phyloP scores from a whole-genome alignment of 1,140 invertebrate species.

The Pogonomyrmex barbatus region DNA sequence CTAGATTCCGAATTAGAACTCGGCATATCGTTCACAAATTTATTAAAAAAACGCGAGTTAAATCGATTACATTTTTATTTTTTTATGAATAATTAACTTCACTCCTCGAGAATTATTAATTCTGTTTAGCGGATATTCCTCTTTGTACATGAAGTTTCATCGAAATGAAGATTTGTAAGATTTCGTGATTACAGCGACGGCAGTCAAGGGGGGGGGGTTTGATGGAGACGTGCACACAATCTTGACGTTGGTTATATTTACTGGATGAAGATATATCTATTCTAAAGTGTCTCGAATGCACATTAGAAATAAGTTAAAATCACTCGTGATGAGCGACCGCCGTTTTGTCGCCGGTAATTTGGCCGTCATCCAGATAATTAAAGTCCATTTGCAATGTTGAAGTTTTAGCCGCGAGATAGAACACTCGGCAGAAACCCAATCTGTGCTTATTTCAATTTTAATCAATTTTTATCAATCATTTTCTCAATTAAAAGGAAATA shows the following conservation, averaged over 20 bases:
- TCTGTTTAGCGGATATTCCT: background rate
- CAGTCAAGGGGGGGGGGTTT: background rate
- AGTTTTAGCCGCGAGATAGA: background rate
- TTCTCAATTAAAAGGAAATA: background rate
- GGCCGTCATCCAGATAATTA: background rate
- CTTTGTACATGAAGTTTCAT: background rate
- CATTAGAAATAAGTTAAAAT: constrained; percentile 8
- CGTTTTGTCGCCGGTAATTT: background rate
- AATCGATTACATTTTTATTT: background rate
- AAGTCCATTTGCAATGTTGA: background rate
- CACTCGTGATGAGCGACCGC: background rate
- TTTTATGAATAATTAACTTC: background rate
- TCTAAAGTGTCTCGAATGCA: background rate
- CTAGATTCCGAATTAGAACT: background rate
- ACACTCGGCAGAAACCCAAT: background rate
- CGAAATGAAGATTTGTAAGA: background rate
- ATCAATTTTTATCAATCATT: background rate
- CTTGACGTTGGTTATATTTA: constrained; percentile 4
- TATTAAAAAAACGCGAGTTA: background rate
- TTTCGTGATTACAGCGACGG: background rate
- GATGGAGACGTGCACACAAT: background rate
- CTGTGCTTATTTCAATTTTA: background rate
- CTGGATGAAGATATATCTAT: background rate
- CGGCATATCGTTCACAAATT: background rate
- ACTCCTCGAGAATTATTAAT: background rate